phyloP scores from a whole-genome alignment of 2,113 vertebrate genomes.

The Meles meles region DNA sequence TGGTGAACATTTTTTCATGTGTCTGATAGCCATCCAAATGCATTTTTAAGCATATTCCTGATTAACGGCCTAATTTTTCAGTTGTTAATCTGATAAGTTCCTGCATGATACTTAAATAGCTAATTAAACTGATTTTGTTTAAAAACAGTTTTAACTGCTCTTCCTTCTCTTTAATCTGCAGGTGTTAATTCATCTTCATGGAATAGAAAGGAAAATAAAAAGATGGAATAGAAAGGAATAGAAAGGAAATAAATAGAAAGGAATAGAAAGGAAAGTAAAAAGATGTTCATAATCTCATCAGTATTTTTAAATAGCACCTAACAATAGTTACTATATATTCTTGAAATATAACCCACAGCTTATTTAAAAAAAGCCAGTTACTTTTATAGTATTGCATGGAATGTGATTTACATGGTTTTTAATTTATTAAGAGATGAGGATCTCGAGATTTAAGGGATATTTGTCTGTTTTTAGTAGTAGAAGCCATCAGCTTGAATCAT shows the following conservation, averaged over 20 bases:
- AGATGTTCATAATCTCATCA: slow-evolving; percentile 18
- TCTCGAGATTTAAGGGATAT: not conserved
- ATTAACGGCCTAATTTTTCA: not conserved
- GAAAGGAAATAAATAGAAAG: slow-evolving; percentile 34
- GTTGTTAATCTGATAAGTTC: not conserved
- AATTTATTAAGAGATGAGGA: not conserved
- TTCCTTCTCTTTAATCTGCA: slow-evolving; percentile 40
- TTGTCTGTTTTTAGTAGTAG: slow-evolving; percentile 11
- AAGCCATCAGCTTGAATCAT: slow-evolving; percentile 16
- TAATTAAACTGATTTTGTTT: slow-evolving; percentile 33
- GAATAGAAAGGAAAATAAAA: slow-evolving; percentile 40
- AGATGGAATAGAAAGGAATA: slow-evolving; percentile 18
- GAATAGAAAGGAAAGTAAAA: slow-evolving; percentile 39
- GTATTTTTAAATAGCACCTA: slow-evolving; percentile 32
- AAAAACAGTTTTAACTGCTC: slow-evolving; percentile 9
- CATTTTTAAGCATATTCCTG: not conserved
- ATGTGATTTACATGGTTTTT: slow-evolving; percentile 19
- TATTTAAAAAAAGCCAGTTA: not conserved
- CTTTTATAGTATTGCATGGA: not conserved
- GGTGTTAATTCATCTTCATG: slow-evolving; percentile 35
- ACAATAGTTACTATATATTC: not conserved
- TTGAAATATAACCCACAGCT: slow-evolving; percentile 1
- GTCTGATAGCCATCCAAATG: no score
- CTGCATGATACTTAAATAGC: not conserved
- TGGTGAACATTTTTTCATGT: no score